phyloP scores from a whole-genome alignment of 2,888 invertebrate genomes.

The Drosophila dives region DNA sequence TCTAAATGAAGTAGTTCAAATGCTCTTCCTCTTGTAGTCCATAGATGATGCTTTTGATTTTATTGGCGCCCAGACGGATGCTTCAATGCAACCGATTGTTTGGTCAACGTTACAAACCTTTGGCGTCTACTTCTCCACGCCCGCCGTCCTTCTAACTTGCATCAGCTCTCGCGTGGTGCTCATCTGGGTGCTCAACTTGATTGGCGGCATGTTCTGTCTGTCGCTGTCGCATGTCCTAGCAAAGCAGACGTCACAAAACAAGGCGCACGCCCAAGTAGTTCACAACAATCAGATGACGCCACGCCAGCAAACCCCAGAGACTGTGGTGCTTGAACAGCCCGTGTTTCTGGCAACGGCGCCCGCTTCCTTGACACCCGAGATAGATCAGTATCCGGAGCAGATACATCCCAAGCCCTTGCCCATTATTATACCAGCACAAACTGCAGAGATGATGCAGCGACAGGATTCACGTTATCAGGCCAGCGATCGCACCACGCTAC shows the following conservation, averaged over 20 bases:
- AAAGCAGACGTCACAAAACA: slow-evolving; percentile 44
- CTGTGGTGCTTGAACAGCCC: slow-evolving; percentile 17
- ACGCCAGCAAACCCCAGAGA: slow-evolving; percentile 38
- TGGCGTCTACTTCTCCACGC: slow-evolving; percentile 78
- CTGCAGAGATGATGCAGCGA: slow-evolving; percentile 50
- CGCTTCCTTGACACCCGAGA: slow-evolving; percentile 11
- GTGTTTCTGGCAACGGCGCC: slow-evolving; percentile 39
- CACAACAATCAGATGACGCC: slow-evolving; percentile 22
- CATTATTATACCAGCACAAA: slow-evolving; percentile 61
- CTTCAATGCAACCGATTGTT: not conserved
- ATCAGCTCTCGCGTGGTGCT: slow-evolving; percentile 85
- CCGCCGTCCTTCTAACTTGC: slow-evolving; percentile 85
- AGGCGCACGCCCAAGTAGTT: not conserved
- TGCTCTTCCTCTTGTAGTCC: slow-evolving; percentile 22
- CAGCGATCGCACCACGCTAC: slow-evolving; percentile 61
- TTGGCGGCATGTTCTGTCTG: slow-evolving; percentile 81
- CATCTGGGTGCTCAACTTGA: slow-evolving; percentile 86
- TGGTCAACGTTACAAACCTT: slow-evolving; percentile 52
- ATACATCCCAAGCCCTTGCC: slow-evolving; percentile 64
- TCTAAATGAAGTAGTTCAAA: too few relatives aligned
- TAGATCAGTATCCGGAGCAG: slow-evolving; percentile 55
- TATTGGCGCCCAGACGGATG: slow-evolving; percentile 43
- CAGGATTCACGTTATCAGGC: slow-evolving; percentile 61
- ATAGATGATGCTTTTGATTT: slow-evolving; percentile 45
- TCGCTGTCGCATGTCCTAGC: slow-evolving; percentile 75